Evolutionary conservation across 2,888 invertebrate species (phyloP).

Genomic region (Oligia latruncula): DNA sequence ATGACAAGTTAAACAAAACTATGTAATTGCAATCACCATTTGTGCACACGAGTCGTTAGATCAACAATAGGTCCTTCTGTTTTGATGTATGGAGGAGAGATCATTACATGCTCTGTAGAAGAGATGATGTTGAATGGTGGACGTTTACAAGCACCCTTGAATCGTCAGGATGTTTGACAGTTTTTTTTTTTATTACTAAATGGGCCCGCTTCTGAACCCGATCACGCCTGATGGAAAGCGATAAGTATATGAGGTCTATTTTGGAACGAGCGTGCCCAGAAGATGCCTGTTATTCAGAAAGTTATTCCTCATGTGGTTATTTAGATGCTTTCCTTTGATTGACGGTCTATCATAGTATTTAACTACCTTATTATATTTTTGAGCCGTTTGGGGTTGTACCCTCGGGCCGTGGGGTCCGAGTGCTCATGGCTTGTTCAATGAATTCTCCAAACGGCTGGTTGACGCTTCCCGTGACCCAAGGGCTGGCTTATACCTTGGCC

Average conservation of each 20-base stretch:
- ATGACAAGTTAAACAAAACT: constrained; percentile 6
- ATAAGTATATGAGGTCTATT: too few relatives aligned
- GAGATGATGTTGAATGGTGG: not conserved
- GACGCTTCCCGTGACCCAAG: not conserved
- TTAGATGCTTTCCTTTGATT: not conserved
- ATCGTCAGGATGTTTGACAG: not conserved
- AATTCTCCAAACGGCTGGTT: not conserved
- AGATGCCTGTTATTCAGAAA: not conserved
- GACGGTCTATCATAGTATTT: not conserved
- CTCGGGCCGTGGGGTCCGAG: not conserved
- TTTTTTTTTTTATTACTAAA: not conserved
- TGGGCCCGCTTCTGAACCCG: too few relatives aligned
- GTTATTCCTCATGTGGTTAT: not conserved
- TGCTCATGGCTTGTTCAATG: not conserved
- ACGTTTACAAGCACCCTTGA: not conserved
- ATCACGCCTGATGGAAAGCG: too few relatives aligned
- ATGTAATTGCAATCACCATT: not conserved
- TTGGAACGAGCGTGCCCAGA: too few relatives aligned
- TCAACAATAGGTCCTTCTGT: not conserved
- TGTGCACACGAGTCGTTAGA: not conserved
- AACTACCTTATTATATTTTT: not conserved
- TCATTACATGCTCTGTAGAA: too few relatives aligned
- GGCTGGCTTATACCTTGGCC: not conserved
- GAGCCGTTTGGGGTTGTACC: not conserved
- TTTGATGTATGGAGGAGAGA: not conserved